Percentiles rank a stretch among this genome's conserved stretches.
Conservation (phyloP, 64 coral and sea anemone species). For the Cladopsammia gracilis region DNA sequence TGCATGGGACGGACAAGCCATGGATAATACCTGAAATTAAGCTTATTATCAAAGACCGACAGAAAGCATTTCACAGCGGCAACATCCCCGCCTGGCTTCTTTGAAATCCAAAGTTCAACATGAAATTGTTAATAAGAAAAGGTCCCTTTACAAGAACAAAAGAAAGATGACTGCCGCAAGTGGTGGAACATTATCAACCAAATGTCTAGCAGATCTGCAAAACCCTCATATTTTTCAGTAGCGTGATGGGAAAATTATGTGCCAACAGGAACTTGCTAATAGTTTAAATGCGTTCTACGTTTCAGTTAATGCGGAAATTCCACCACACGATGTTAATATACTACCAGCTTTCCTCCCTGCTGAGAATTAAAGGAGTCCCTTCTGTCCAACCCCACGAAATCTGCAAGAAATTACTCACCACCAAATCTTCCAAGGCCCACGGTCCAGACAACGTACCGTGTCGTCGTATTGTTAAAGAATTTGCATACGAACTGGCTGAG, state of each 20-base stretch:
- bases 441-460: not conserved
- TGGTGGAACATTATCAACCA: conserved; percentile 58
- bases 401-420: not conserved
- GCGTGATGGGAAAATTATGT: conserved; percentile 9
- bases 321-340: not conserved
- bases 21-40: conserved; percentile 56
- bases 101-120: not conserved
- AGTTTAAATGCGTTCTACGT: conserved; percentile 36
- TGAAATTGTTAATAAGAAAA: not conserved
- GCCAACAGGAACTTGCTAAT: conserved; percentile 4
- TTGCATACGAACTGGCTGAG: not conserved
- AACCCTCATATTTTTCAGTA: not conserved
- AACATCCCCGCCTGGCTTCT: not conserved
- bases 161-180: conserved; percentile 12
- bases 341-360: conserved; percentile 28
- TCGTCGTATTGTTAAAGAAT: conserved; percentile 51
- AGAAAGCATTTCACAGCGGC: not conserved
- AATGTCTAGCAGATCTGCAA: conserved; percentile 34
- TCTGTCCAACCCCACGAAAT: conserved; percentile 7
- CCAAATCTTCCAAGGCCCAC: not conserved
- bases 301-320: conserved; percentile 61
- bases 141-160: not conserved
- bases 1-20: conserved; percentile 10
- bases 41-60: conserved; percentile 30
- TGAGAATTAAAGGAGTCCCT: too few species aligned